Evolutionary conservation across 30 jellyfish, hydroid and myxozoan species (phyloP).

Genomic region (Calvadosia cruxmelitensis): DNA sequence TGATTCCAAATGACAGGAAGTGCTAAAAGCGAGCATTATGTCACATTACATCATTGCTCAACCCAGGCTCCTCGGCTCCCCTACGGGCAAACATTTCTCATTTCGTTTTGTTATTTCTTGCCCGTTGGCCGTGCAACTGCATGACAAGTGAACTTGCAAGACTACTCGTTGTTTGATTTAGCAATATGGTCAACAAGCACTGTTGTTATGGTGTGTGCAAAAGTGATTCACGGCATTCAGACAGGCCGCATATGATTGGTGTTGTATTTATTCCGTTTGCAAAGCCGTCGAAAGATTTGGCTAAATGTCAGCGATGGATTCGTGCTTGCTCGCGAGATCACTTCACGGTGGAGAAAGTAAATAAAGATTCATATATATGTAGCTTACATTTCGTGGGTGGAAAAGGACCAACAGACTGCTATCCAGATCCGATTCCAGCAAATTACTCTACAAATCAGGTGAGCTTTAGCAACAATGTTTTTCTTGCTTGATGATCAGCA

Average conservation of each 20-base stretch:
- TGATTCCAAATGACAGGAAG: too few species aligned
- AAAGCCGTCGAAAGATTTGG: constrained; percentile 20
- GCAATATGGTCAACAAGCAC: constrained; percentile 14
- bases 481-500: too few species aligned
- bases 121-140: too few species aligned
- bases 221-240: constrained; percentile 21
- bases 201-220: constrained; percentile 29
- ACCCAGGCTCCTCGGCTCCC: too few species aligned
- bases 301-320: constrained; percentile 15
- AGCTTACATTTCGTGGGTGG: constrained; percentile 9
- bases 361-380: constrained; percentile 25
- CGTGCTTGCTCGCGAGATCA: constrained; percentile 36
- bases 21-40: too few species aligned
- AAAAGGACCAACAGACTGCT: constrained; percentile 26
- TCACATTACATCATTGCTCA: too few species aligned
- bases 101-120: too few species aligned
- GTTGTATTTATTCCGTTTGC: constrained; percentile 23
- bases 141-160: too few species aligned
- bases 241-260: constrained; percentile 15
- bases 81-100: too few species aligned
- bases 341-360: constrained; percentile 15
- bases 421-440: constrained; percentile 31
- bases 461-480: too few species aligned
- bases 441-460: too few species aligned
- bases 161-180: too few species aligned